Evolutionary conservation across 2,797 vertebrate species (phyloP), one percentile per base, ranked within the genome.

Genomic region (Darevskia nairensis): DNA sequence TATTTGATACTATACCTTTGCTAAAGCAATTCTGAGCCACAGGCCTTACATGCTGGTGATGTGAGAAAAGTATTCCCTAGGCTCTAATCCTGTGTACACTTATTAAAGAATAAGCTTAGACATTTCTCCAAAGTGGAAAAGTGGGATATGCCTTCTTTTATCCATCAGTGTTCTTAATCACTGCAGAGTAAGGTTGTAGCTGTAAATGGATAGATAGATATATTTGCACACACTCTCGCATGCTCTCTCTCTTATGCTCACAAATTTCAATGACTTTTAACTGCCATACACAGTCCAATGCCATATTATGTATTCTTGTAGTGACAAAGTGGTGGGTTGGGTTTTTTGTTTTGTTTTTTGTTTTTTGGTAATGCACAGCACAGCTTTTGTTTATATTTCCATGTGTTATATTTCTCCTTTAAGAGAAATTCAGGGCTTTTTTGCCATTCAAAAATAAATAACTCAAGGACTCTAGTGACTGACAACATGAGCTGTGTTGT

Each of bases 361-460:
- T 13, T 68, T 39, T 41, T 71, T 35, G 4, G n/a, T 87, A 21
- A 90, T 75, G 61, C 29, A 68, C 1, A 78, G 1, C 0, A 0
- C 82, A 87, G 71, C 85, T 69, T 89, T 91, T 92, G 82, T 92
- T 92, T 89, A 72, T 76, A 64, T 32, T 87, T 79, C 44, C 82
- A 88, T 88, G 86, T 83, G 32, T 88, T 94, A 61, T 75, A 76
- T 94, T 93, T 94, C 72, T 92, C 87, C 80, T 92, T 83, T 89
- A 94, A 95, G 69, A 55, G 39, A 89, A 85, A 85, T 50, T 3
- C 64, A 76, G 25, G 76, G 87, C 89, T 90, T 88, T 89, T 94
- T 93, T 25, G 27, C n/a, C 13, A 91, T 93, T 90, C 88, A 93
- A 93, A 83, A 59, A 94, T 93, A 93, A 95, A 95, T 93, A 94